Evolutionary conservation across 2,797 vertebrate species (phyloP).

Genomic region (Micropoecilia bifurca): DNA sequence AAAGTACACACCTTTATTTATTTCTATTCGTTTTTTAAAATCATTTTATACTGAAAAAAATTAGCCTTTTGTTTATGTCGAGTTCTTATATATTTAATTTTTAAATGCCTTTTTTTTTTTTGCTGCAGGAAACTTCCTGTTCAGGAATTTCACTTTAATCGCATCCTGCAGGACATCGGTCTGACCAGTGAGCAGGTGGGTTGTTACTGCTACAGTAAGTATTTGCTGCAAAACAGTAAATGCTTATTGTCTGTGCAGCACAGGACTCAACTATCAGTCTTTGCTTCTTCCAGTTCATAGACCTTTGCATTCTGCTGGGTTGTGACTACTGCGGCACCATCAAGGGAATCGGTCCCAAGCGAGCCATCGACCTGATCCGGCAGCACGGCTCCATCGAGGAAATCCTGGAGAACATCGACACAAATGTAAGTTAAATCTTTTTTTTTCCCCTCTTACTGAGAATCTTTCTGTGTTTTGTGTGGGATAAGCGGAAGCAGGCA

Average conservation of each 20-base stretch:
- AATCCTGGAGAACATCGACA: conserved; percentile 91
- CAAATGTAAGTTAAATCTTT: conserved; percentile 68
- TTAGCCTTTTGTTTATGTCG: neutral
- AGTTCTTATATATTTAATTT: neutral
- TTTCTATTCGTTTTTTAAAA: neutral
- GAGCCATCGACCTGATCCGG: conserved; percentile 93
- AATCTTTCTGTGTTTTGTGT: neutral
- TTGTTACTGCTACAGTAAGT: neutral
- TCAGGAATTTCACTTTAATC: conserved; percentile 93
- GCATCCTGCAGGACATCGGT: conserved; percentile 87
- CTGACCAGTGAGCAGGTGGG: conserved; percentile 86
- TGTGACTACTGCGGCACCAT: conserved; percentile 98
- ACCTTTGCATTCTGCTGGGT: conserved; percentile 95
- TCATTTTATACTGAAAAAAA: neutral
- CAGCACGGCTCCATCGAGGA: conserved; percentile 93
- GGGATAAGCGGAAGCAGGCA: neutral
- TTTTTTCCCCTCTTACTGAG: neutral
- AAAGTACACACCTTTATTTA: conserved; percentile 76
- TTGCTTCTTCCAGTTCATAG: conserved; percentile 86
- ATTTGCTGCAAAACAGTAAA: neutral
- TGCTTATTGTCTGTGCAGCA: neutral
- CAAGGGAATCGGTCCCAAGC: conserved; percentile 95
- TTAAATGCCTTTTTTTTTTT: neutral
- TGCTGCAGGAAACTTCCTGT: conserved; percentile 90
- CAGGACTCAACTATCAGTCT: neutral